Conservation (phyloP, 37 sponge, comb jelly and placozoan species). For the Bolinopsis microptera region DNA sequence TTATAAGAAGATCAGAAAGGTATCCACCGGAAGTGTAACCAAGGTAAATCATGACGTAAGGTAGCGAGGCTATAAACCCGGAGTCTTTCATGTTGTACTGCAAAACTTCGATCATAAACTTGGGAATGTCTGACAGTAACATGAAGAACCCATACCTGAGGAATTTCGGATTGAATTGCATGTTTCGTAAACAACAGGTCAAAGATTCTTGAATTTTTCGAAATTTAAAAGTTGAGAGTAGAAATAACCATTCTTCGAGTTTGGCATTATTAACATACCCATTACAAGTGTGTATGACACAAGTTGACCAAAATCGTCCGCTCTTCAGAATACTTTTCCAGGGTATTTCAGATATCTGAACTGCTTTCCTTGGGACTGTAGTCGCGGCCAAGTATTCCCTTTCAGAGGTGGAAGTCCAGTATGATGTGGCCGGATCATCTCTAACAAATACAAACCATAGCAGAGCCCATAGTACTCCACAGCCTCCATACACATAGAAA, state of each 20-base stretch:
- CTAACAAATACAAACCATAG: constrained; percentile 29
- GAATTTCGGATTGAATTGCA: too few relatives aligned
- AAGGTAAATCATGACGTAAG: constrained; percentile 34
- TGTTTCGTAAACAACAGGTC: too few relatives aligned
- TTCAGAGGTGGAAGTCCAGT: not conserved
- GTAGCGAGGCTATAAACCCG: not conserved
- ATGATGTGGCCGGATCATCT: not conserved
- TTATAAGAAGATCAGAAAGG: not conserved
- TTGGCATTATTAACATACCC: too few relatives aligned
- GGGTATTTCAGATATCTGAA: constrained; percentile 32
- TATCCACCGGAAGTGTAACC: not conserved
- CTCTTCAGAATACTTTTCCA: not conserved
- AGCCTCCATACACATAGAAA: constrained; percentile 43
- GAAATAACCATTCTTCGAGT: too few relatives aligned
- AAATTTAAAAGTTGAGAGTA: too few relatives aligned
- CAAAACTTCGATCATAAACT: constrained; percentile 20
- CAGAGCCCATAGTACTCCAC: not conserved
- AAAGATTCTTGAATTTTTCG: too few relatives aligned
- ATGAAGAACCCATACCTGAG: constrained; percentile 59
- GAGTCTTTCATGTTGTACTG: constrained; percentile 26
- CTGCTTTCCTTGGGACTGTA: not conserved
- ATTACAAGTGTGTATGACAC: constrained; percentile 22
- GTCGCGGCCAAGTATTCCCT: not conserved
- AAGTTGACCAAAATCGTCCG: not conserved
- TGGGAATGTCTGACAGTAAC: constrained; percentile 35